Evolutionary conservation across 2,888 invertebrate species (phyloP).

Genomic region (Polymixis lichenea): DNA sequence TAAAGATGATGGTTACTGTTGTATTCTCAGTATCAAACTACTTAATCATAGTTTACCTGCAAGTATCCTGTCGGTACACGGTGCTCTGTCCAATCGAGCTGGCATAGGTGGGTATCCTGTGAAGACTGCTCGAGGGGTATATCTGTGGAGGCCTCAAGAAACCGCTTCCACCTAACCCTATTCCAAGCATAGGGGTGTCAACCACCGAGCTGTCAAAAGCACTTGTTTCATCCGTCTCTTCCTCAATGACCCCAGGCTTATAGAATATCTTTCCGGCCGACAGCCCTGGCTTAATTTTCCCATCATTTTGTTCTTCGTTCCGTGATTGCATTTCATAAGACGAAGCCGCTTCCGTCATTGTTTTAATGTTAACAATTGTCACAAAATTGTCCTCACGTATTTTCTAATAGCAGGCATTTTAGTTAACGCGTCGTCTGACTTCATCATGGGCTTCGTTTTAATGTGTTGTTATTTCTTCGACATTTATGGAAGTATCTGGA

Average conservation of each 20-base stretch:
- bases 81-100: slow-evolving; percentile 91
- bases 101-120: slow-evolving; percentile 91
- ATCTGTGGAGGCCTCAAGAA: slow-evolving; percentile 81
- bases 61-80: slow-evolving; percentile 89
- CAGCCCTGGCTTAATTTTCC: slow-evolving; percentile 73
- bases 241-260: slow-evolving; percentile 85
- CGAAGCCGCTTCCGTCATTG: slow-evolving; percentile 77
- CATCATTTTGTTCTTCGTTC: slow-evolving; percentile 77
- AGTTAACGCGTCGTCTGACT: slow-evolving; percentile 46
- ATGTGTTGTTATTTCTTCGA: slow-evolving; percentile 23
- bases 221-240: slow-evolving; percentile 88
- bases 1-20: no score
- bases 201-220: slow-evolving; percentile 85
- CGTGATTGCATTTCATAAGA: slow-evolving; percentile 84
- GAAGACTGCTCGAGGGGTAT: slow-evolving; percentile 87
- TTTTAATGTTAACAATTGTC: slow-evolving; percentile 70
- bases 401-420: slow-evolving; percentile 65
- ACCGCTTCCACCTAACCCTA: slow-evolving; percentile 76
- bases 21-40: no score
- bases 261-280: slow-evolving; percentile 88
- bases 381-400: slow-evolving; percentile 73
- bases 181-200: slow-evolving; percentile 84
- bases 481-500: slow-evolving; percentile 48
- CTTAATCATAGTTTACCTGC: no score
- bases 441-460: slow-evolving; percentile 52